Conservation (phyloP, 2,113 vertebrate genomes). For the Speoplatyrhinus poulsoni region DNA sequence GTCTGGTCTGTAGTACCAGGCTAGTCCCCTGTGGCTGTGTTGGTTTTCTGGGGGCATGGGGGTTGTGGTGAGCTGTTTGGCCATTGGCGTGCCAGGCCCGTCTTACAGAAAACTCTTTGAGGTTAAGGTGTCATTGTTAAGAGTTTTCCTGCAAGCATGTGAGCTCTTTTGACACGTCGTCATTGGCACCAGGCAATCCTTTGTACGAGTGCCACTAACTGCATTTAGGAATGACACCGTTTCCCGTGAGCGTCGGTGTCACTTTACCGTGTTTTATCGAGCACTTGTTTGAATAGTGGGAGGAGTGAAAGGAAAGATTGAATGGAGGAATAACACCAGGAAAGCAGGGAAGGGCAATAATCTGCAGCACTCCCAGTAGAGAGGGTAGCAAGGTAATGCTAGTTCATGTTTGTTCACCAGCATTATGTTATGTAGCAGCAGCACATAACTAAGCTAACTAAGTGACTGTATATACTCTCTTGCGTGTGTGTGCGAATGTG, state of each 20-base stretch:
- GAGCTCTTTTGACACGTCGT: slow-evolving; percentile 15
- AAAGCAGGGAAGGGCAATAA: slow-evolving; percentile 16
- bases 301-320: slow-evolving; percentile 13
- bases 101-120: too few relatives aligned
- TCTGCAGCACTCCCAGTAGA: too few relatives aligned
- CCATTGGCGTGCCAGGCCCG: too few relatives aligned
- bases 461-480: background rate
- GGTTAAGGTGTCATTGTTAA: background rate
- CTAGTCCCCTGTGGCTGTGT: too few relatives aligned
- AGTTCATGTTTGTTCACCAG: background rate
- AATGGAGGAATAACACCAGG: slow-evolving; percentile 8
- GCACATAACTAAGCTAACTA: slow-evolving; percentile 5
- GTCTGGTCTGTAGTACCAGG: too few relatives aligned
- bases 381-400: slow-evolving; percentile 6
- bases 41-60: too few relatives aligned
- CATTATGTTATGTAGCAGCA: slow-evolving; percentile 3
- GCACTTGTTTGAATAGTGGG: slow-evolving; percentile 24
- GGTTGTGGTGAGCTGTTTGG: too few relatives aligned
- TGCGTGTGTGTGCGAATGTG: too few relatives aligned
- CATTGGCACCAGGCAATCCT: slow-evolving; percentile 3
- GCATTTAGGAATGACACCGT: slow-evolving; percentile 35
- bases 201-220: background rate
- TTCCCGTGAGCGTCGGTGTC: slow-evolving; percentile 35
- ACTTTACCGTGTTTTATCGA: slow-evolving; percentile 30
- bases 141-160: background rate